Evolutionary conservation across 53 echinoderm and acorn worm genomes (phyloP).

Genomic region (Echinometra lucunter): DNA sequence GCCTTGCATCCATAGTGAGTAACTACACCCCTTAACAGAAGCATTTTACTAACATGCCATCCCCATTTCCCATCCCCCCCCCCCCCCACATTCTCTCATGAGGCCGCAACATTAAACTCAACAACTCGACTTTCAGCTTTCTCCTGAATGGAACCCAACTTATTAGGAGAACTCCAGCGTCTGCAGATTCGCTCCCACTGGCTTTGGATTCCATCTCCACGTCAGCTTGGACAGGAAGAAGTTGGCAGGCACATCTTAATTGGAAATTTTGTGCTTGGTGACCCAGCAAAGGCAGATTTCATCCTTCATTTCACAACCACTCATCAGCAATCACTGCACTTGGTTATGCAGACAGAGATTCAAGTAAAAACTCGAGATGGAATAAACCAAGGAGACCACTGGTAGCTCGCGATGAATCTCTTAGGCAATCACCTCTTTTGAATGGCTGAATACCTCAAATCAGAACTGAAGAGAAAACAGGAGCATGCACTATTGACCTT

Average conservation of each 20-base stretch:
- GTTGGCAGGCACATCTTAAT: slow-evolving; percentile 45
- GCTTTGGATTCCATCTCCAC: neutral
- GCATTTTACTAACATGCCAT: neutral
- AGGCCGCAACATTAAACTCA: slow-evolving; percentile 8
- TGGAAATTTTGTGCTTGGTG: slow-evolving; percentile 69
- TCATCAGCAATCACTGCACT: slow-evolving; percentile 58
- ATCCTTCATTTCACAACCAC: slow-evolving; percentile 53
- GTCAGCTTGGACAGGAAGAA: slow-evolving; percentile 1
- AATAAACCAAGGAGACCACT: neutral
- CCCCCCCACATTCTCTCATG: neutral
- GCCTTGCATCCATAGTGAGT: slow-evolving; percentile 11
- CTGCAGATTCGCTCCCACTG: slow-evolving; percentile 20
- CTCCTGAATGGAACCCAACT: neutral
- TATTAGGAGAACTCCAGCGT: neutral
- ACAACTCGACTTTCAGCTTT: slow-evolving; percentile 23
- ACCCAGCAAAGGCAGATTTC: slow-evolving; percentile 37
- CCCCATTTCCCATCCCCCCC: neutral
- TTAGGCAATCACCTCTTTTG: slow-evolving; percentile 24
- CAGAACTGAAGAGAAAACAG: neutral
- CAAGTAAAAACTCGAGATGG: neutral
- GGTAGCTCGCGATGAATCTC: neutral
- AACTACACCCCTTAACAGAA: slow-evolving; percentile 5
- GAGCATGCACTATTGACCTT: neutral
- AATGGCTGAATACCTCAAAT: neutral
- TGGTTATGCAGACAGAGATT: neutral